phyloP scores from a whole-genome alignment of 37 sponge, comb jelly and placozoan species.

The Eunapius fragilis region DNA sequence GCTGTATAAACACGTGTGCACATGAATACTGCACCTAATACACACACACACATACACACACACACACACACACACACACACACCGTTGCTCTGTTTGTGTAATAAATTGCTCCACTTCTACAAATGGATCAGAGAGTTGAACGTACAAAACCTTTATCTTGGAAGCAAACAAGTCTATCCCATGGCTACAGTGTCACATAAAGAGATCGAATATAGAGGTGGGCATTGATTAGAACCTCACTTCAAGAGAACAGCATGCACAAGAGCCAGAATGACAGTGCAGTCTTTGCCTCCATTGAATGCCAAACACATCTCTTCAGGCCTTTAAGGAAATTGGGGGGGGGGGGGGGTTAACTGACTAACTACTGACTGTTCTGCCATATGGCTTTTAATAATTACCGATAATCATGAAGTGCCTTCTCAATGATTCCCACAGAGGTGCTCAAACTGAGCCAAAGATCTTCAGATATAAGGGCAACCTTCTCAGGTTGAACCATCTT shows the following conservation, averaged over 20 bases:
- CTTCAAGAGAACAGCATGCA: slow-evolving; percentile 52
- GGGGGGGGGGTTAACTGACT: too few species aligned
- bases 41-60: background rate
- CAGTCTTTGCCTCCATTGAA: slow-evolving; percentile 99
- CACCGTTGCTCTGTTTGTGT: background rate
- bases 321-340: too few species aligned
- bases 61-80: background rate
- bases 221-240: slow-evolving; percentile 1
- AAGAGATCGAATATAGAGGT: slow-evolving; percentile 5
- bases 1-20: too few species aligned
- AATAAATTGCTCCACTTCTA: slow-evolving; percentile 67
- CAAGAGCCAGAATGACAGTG: slow-evolving; percentile 82
- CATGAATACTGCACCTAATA: background rate
- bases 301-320: slow-evolving; percentile 76
- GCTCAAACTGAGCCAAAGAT: slow-evolving; percentile 15
- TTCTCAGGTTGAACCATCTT: background rate
- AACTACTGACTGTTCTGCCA: too few species aligned
- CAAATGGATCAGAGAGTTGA: slow-evolving; percentile 45
- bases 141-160: slow-evolving; percentile 77
- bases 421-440: slow-evolving; percentile 29
- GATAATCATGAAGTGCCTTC: slow-evolving; percentile 25
- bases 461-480: background rate
- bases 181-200: background rate
- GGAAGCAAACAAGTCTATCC: background rate
- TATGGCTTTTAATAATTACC: slow-evolving; percentile 4